Conservation (phyloP, 2,797 vertebrate genomes). For the Otolemur crassicaudatus region DNA sequence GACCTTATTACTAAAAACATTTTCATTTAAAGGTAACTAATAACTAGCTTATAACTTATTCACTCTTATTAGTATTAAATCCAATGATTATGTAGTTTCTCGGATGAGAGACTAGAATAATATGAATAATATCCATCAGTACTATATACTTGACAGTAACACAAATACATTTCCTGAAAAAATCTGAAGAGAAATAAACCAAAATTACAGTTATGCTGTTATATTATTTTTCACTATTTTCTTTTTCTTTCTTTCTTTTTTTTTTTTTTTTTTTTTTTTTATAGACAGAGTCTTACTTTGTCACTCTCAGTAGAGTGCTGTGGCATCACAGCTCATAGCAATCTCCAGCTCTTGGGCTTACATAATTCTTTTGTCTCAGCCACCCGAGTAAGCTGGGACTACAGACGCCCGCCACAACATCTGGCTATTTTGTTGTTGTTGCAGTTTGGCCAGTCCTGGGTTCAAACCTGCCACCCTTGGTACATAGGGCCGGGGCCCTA, state of each 20-base stretch:
- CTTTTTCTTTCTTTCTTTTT: neutral
- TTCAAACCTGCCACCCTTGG: too few species aligned
- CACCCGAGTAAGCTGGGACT: too few species aligned
- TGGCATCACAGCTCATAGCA: too few species aligned
- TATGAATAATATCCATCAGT: neutral
- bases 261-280: neutral
- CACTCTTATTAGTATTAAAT: neutral
- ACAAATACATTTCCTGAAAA: conserved; percentile 47
- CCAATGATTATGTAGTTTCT: neutral
- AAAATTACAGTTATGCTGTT: neutral
- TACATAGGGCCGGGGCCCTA: too few species aligned
- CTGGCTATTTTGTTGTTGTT: too few species aligned
- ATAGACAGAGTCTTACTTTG: too few species aligned
- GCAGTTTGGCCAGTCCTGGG: too few species aligned
- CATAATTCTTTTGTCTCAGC: too few species aligned
- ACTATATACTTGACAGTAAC: conserved; percentile 8
- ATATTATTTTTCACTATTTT: conserved; percentile 48
- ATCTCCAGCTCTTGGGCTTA: too few species aligned
- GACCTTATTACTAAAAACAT: neutral
- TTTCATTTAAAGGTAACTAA: conserved; percentile 30
- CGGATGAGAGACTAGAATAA: conserved; percentile 36
- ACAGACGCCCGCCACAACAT: too few species aligned
- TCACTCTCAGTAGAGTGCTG: too few species aligned
- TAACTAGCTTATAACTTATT: conserved; percentile 24
- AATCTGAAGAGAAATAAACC: neutral